Evolutionary conservation across 2,113 vertebrate genomes (phyloP).

Genomic region (Spermophilus dauricus): DNA sequence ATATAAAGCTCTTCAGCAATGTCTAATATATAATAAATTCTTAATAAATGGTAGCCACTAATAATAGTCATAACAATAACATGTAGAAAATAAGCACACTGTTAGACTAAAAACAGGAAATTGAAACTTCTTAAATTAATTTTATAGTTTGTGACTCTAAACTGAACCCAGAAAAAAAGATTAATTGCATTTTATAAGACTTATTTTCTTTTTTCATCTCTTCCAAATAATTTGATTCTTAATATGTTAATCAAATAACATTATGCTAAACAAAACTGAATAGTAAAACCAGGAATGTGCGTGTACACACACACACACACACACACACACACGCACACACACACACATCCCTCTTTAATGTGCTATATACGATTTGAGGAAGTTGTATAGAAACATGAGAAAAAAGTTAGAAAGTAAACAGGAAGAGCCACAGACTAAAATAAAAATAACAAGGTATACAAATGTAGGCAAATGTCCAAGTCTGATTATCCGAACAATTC

Average conservation of each 20-base stretch:
- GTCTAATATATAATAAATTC: conserved; percentile 15
- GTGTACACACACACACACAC: not conserved
- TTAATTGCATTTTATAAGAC: conserved; percentile 10
- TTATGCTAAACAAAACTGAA: conserved; percentile 47
- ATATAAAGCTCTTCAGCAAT: conserved; percentile 44
- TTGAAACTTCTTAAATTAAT: conserved; percentile 21
- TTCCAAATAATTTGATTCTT: conserved; percentile 59
- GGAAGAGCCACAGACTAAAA: conserved; percentile 61
- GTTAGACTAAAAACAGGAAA: conserved; percentile 17
- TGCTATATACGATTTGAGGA: conserved; percentile 58
- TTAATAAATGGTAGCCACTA: not conserved
- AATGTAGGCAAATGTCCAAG: conserved; percentile 58
- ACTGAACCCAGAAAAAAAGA: conserved; percentile 40
- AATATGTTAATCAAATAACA: conserved; percentile 52
- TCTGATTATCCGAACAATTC: conserved; percentile 41
- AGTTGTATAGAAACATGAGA: conserved; percentile 52
- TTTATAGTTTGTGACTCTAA: not conserved
- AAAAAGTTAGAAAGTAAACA: conserved; percentile 64
- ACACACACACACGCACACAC: too few species aligned
- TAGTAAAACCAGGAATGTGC: not conserved
- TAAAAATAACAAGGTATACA: not conserved
- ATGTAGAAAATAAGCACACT: not conserved
- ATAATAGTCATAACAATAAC: not conserved
- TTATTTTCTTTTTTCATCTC: conserved; percentile 26
- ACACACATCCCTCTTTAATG: not conserved